Percentiles rank a stretch among this genome's conserved stretches.
Evolutionary conservation across 1,140 invertebrate genomes (phyloP).

Genomic region (Brachionus sp.): DNA sequence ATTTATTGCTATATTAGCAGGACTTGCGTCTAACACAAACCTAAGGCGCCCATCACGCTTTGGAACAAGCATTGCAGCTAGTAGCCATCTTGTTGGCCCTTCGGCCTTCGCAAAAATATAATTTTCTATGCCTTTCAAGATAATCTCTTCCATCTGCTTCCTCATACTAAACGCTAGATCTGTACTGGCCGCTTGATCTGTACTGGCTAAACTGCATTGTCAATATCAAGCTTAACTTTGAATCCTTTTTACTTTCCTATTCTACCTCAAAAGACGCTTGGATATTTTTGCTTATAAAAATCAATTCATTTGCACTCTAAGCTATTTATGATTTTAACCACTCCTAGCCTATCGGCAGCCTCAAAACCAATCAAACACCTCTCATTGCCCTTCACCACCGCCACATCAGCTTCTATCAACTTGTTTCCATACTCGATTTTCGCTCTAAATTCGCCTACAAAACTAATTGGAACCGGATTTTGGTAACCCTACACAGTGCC

Average conservation of each 20-base stretch:
- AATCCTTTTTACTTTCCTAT: not conserved
- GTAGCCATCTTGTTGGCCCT: constrained; percentile 44
- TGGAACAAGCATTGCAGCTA: constrained; percentile 36
- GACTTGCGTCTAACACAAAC: constrained; percentile 41
- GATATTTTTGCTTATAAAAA: not conserved
- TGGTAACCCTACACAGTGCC: not conserved
- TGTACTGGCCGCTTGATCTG: not conserved
- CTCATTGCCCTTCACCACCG: not conserved
- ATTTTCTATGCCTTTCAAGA: not conserved
- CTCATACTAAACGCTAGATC: not conserved
- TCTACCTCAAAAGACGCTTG: not conserved
- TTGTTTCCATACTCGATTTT: not conserved
- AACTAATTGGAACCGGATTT: not conserved
- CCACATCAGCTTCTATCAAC: not conserved
- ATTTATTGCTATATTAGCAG: constrained; percentile 39
- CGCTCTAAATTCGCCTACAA: not conserved
- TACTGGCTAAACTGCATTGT: not conserved
- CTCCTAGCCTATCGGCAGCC: not conserved
- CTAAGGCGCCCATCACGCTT: constrained; percentile 33
- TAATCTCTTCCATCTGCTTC: not conserved
- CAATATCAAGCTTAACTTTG: constrained; percentile 26
- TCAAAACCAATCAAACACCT: constrained; percentile 17
- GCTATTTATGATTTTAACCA: not conserved
- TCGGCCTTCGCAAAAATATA: constrained; percentile 16
- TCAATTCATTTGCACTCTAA: constrained; percentile 21